Conservation (phyloP, 2,797 vertebrate genomes). For the Phrynocephalus forsythii region DNA sequence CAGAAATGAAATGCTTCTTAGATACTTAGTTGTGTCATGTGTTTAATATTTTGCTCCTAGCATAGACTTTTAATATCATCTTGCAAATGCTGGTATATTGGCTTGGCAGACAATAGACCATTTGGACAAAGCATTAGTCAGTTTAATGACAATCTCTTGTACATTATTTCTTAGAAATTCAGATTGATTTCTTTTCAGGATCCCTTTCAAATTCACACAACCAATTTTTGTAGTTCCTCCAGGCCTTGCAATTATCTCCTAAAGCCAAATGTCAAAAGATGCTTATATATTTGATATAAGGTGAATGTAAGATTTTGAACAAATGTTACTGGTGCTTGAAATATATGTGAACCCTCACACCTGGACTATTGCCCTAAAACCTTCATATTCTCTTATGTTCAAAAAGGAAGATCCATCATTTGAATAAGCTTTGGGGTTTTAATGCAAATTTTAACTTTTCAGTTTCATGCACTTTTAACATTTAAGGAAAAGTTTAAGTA, state of each 20-base stretch:
- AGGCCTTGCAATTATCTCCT: slow-evolving; percentile 40
- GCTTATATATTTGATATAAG: slow-evolving; percentile 46
- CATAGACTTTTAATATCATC: slow-evolving; percentile 53
- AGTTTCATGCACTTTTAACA: slow-evolving; percentile 27
- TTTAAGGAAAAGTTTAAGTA: slow-evolving; percentile 19
- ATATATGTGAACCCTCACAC: not conserved
- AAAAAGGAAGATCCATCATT: not conserved
- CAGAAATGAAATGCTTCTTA: slow-evolving; percentile 36
- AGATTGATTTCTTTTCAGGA: slow-evolving; percentile 57
- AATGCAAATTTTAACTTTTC: not conserved
- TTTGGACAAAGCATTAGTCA: slow-evolving; percentile 56
- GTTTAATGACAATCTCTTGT: slow-evolving; percentile 52
- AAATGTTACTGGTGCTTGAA: slow-evolving; percentile 48
- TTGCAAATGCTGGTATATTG: slow-evolving; percentile 52
- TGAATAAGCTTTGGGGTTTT: not conserved
- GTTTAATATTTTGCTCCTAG: slow-evolving; percentile 48
- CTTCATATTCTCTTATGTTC: not conserved
- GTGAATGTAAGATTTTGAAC: slow-evolving; percentile 46
- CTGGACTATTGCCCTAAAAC: not conserved
- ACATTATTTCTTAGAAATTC: slow-evolving; percentile 51
- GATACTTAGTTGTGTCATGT: slow-evolving; percentile 43
- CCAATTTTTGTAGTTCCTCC: slow-evolving; percentile 51
- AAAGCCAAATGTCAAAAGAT: slow-evolving; percentile 7
- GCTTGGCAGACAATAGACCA: slow-evolving; percentile 51
- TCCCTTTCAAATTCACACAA: slow-evolving; percentile 55